phyloP scores from a whole-genome alignment of 2,797 vertebrate species.

The Muraenolepis orangiensis region DNA sequence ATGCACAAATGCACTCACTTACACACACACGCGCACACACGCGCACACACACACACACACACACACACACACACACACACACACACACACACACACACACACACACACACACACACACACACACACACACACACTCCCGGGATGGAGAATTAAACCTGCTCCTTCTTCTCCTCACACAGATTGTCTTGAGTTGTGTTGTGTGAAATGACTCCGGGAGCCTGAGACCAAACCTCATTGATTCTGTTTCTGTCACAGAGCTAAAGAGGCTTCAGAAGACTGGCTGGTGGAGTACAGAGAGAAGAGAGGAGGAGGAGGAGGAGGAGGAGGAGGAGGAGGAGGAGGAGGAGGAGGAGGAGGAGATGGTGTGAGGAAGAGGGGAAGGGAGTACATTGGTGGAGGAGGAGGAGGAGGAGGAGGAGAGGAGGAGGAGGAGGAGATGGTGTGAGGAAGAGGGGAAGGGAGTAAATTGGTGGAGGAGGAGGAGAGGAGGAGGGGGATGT shows the following conservation, averaged over 20 bases:
- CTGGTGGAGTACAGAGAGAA: too few species aligned
- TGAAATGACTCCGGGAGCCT: neutral
- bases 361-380: neutral
- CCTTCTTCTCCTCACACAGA: neutral
- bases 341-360: neutral
- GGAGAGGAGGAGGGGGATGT: neutral
- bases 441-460: neutral
- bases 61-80: too few species aligned
- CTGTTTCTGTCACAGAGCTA: neutral
- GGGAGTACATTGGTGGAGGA: neutral
- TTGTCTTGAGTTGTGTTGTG: neutral
- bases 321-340: neutral
- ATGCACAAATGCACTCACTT: too few species aligned
- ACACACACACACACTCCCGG: neutral
- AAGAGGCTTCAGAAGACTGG: neutral
- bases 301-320: neutral
- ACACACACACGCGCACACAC: too few species aligned
- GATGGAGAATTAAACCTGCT: neutral
- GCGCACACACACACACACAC: too few species aligned
- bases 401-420: neutral
- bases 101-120: neutral
- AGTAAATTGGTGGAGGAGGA: neutral
- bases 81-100: too few species aligned
- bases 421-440: neutral
- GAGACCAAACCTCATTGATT: neutral